Evolutionary conservation across 2,888 invertebrate species (phyloP).

Genomic region (Trissoscelio sp.): DNA sequence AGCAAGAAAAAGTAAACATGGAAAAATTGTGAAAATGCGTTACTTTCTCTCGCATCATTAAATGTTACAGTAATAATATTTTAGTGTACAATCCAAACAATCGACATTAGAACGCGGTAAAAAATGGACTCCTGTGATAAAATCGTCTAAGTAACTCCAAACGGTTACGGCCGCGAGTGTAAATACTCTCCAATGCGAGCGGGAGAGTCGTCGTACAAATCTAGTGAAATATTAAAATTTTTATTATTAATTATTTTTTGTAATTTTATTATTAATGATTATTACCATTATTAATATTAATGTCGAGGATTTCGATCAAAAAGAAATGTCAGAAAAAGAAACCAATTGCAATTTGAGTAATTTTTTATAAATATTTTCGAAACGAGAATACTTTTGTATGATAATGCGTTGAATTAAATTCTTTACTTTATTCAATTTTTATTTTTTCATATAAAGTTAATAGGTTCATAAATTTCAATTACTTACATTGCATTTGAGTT

Average conservation of each 20-base stretch:
- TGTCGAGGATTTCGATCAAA: slow-evolving; percentile 20
- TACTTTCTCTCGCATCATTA: slow-evolving; percentile 71
- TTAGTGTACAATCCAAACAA: slow-evolving; percentile 71
- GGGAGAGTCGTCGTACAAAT: slow-evolving; percentile 78
- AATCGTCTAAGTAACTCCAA: slow-evolving; percentile 75
- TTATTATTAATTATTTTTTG: slow-evolving; percentile 34
- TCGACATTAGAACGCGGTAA: slow-evolving; percentile 74
- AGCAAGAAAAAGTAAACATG: slow-evolving; percentile 4
- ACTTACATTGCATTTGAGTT: too few relatives aligned
- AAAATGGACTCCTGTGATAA: slow-evolving; percentile 82
- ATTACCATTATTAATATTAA: slow-evolving; percentile 48
- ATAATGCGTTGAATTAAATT: too few relatives aligned
- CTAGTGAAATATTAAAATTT: slow-evolving; percentile 81
- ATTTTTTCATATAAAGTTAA: too few relatives aligned
- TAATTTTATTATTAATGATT: slow-evolving; percentile 61
- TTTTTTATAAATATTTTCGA: too few relatives aligned
- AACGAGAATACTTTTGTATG: too few relatives aligned
- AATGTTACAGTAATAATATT: slow-evolving; percentile 69
- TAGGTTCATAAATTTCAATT: too few relatives aligned
- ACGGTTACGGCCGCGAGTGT: slow-evolving; percentile 72
- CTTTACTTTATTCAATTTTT: too few relatives aligned
- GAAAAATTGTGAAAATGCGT: slow-evolving; percentile 62
- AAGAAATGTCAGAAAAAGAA: not conserved
- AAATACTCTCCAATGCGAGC: slow-evolving; percentile 57
- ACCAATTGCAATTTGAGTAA: slow-evolving; percentile 1